Base-by-base conservation (phyloP, 2,113 vertebrate genomes). In the Ophthalmolycus amberensis region DNA sequence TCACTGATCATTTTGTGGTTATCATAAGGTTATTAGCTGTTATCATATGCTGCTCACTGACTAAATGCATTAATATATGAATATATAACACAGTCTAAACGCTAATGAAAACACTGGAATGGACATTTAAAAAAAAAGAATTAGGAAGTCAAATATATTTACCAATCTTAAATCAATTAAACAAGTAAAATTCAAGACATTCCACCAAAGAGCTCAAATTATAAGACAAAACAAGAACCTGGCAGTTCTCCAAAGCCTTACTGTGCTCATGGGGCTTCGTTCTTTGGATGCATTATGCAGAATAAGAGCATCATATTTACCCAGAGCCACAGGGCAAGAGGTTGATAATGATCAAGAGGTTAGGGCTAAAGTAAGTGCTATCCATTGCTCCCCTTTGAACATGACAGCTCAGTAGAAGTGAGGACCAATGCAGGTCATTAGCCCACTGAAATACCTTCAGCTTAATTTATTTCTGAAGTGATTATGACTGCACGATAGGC, bases 391-490 rank as follows among this genome's bases (percentile, higher is more conserved):
- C 87, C 34, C 80, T 89, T 67, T 93, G 80, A 89, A 89, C 88
- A 71, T 20, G 83, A 86, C 38, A 62, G 77, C 8, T 70, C 22
- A 42, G 58, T 5, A 71, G 80, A 80, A 81, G 76, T 48, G 64
- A 50, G 74, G 76, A 79, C 60, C 78, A 62, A 50, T 77, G 65
- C 77, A 90, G 83, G 91, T 92, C 85, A 92, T 94, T 94, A 91
- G 75, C 90, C 93, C 83, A 75, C 79, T 90, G 85, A 94, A 94
- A 95, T 90, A 94, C 83, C 91, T 78, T 60, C 79, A 86, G 82
- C 86, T 92, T 95, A 90, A 95, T 95, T 95, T 94, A 94, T 95
- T 92, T 94, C 86, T 90, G 77, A 90, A 95, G 91, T 90, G 88
- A 94, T 96, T 95, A 95, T 91, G 91, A 91, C 90, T 94, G 86